Evolutionary conservation across 2,797 vertebrate species (phyloP).

Genomic region (Halcyon smyrnensis): DNA sequence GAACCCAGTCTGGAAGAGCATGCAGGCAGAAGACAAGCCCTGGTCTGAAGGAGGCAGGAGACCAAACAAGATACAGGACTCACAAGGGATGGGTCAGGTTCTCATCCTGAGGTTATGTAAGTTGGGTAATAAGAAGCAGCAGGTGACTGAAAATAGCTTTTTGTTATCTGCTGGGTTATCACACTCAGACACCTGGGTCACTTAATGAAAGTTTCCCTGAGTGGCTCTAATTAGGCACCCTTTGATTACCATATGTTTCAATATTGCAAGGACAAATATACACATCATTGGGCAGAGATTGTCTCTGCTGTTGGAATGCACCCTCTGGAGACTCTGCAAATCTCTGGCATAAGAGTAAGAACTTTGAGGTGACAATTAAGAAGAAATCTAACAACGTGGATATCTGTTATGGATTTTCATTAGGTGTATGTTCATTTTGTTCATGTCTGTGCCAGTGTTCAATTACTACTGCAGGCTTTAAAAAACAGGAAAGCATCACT

Average conservation of each 20-base stretch:
- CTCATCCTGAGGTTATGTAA: neutral
- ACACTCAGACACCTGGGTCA: neutral
- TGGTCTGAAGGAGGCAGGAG: accelerated
- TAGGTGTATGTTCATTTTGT: neutral
- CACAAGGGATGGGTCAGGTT: neutral
- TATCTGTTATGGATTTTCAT: neutral
- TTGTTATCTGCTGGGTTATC: neutral
- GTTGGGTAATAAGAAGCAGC: neutral
- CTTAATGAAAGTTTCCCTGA: neutral
- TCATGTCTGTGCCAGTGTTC: neutral
- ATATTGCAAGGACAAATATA: neutral
- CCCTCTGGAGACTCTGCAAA: neutral
- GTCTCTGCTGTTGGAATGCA: accelerated
- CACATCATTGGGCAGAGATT: neutral
- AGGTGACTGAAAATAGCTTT: neutral
- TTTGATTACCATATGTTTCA: neutral
- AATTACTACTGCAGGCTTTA: neutral
- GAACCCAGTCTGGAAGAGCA: neutral
- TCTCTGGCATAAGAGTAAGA: neutral
- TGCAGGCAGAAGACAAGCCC: neutral
- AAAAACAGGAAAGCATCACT: neutral
- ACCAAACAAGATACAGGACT: neutral
- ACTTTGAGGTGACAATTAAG: neutral
- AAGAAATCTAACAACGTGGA: neutral
- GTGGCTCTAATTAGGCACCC: neutral